These are phyloP conservation scores for Neoniphon sammara DNA, from an alignment of 2,797 vertebrate genomes.

Conservation along the genomic window DNA sequence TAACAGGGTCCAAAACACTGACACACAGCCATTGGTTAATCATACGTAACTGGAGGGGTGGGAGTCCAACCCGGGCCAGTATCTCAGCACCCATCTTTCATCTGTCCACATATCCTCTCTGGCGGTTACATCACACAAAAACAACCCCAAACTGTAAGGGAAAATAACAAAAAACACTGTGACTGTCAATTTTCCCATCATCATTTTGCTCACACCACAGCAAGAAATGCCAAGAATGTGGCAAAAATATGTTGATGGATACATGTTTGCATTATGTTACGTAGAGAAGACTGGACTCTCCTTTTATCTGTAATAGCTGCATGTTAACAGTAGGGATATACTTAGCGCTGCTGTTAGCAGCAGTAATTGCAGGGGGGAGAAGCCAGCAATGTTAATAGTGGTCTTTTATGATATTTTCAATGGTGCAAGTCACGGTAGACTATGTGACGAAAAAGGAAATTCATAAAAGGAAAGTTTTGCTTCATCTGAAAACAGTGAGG, in stretches of 20 bases:
- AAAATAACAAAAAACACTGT: constrained; percentile 48
- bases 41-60: no score
- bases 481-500: constrained; percentile 11
- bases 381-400: constrained; percentile 35
- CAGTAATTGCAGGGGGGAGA: constrained; percentile 46
- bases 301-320: constrained; percentile 60
- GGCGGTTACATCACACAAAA: constrained; percentile 45
- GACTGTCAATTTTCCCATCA: constrained; percentile 48
- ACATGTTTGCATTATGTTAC: constrained; percentile 49
- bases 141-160: constrained; percentile 35
- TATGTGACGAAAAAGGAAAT: constrained; percentile 6
- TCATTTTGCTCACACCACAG: constrained; percentile 43
- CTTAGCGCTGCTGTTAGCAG: constrained; percentile 31
- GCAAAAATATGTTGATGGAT: constrained; percentile 53
- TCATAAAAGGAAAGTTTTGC: not conserved
- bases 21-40: no score
- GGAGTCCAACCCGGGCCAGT: not conserved
- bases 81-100: constrained; percentile 15
- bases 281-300: constrained; percentile 15
- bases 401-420: constrained; percentile 10
- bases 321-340: constrained; percentile 53
- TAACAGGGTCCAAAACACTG: no score
- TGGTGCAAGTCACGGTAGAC: not conserved
- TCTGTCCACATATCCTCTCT: constrained; percentile 35
- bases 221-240: constrained; percentile 73